A percentile compares a stretch with the other conserved stretches of the same genome.
Evolutionary conservation across 2,113 vertebrate species (phyloP).

Genomic region (Chionodraco myersi): DNA sequence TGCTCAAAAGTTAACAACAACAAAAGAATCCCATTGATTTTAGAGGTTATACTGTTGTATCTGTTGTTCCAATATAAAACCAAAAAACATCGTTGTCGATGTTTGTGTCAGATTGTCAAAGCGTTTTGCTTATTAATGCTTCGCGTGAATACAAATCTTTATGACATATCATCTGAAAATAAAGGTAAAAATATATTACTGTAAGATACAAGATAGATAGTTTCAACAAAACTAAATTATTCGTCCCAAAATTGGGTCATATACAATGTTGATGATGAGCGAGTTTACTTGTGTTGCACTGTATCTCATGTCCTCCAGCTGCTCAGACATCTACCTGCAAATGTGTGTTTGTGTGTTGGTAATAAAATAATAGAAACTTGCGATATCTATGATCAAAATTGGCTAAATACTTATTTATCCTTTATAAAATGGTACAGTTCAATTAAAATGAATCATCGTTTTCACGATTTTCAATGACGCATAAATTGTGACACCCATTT

Average conservation of each 20-base stretch:
- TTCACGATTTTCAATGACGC: slow-evolving; percentile 57
- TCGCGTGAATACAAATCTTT: slow-evolving; percentile 41
- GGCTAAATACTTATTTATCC: slow-evolving; percentile 14
- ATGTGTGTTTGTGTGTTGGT: not conserved
- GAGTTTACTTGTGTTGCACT: slow-evolving; percentile 1
- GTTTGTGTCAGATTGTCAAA: slow-evolving; percentile 74
- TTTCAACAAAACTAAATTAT: slow-evolving; percentile 1
- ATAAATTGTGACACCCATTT: slow-evolving; percentile 63
- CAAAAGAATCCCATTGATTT: slow-evolving; percentile 18
- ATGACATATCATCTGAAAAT: slow-evolving; percentile 54
- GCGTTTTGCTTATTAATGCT: slow-evolving; percentile 69
- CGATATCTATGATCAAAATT: slow-evolving; percentile 7
- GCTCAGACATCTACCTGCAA: not conserved
- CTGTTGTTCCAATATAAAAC: slow-evolving; percentile 25
- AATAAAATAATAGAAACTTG: not conserved
- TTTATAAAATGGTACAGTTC: slow-evolving; percentile 21
- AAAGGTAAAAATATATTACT: slow-evolving; percentile 49
- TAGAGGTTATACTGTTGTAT: slow-evolving; percentile 5
- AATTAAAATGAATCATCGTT: slow-evolving; percentile 48
- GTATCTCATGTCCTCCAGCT: slow-evolving; percentile 31
- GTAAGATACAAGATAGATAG: slow-evolving; percentile 14
- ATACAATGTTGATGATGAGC: slow-evolving; percentile 1
- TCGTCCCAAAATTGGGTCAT: slow-evolving; percentile 6
- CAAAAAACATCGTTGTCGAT: slow-evolving; percentile 18
- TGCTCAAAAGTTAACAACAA: slow-evolving; percentile 50